Conservation (phyloP, 1,140 invertebrate species). For the Caenorhabditis inopinata region DNA sequence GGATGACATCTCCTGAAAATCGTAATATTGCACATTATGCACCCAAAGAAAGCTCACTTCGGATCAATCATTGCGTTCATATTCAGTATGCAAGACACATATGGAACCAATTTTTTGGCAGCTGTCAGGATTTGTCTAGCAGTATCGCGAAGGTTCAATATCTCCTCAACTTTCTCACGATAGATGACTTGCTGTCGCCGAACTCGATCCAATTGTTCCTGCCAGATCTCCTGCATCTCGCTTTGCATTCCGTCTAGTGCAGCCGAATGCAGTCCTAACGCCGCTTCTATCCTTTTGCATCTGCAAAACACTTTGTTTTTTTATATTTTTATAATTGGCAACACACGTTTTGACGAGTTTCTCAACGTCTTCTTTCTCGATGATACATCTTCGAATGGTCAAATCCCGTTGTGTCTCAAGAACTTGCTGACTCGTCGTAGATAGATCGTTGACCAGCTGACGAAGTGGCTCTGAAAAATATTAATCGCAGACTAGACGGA, state of each 20-base stretch:
- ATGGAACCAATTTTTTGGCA: constrained; percentile 56
- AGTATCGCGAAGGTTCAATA: constrained; percentile 52
- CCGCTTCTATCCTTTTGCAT: constrained; percentile 52
- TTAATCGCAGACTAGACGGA: background rate
- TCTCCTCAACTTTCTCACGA: constrained; percentile 53
- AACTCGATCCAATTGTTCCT: constrained; percentile 57
- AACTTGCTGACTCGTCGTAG: constrained; percentile 51
- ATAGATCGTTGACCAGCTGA: constrained; percentile 51
- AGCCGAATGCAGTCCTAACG: constrained; percentile 39
- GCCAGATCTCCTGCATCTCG: constrained; percentile 56
- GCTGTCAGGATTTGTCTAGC: constrained; percentile 48
- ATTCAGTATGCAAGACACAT: constrained; percentile 46
- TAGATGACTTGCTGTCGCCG: constrained; percentile 57
- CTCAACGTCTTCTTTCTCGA: constrained; percentile 54
- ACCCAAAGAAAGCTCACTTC: background rate
- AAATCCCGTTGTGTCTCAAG: constrained; percentile 62
- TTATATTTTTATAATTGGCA: background rate
- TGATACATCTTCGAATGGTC: constrained; percentile 56
- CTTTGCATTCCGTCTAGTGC: constrained; percentile 55
- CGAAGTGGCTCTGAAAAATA: constrained; percentile 49
- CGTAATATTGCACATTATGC: background rate
- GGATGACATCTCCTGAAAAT: constrained; percentile 49
- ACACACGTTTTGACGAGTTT: constrained; percentile 49
- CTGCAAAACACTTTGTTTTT: background rate
- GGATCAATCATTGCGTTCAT: constrained; percentile 43